Percentiles rank a stretch among this genome's conserved stretches.
phyloP scores from a whole-genome alignment of 2,113 vertebrate species.

The Sclerurus mexicanus region DNA sequence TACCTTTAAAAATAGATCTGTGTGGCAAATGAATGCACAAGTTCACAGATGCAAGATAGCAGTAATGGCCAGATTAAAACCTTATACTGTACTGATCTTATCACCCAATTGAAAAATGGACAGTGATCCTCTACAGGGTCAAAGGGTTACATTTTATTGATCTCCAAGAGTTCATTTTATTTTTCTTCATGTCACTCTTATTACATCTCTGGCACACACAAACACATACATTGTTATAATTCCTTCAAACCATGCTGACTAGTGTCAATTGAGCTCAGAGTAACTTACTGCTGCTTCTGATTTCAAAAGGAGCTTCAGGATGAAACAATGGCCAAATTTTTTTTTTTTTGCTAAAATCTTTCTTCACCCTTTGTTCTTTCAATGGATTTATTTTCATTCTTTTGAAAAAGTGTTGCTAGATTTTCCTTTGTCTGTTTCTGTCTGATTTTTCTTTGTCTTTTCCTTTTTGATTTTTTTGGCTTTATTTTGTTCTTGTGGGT shows the following conservation, averaged over 20 bases:
- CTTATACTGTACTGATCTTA: not conserved
- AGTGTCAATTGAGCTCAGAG: not conserved
- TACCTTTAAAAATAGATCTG: not conserved
- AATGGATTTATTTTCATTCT: not conserved
- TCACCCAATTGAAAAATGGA: not conserved
- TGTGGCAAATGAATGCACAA: not conserved
- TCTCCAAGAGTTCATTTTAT: not conserved
- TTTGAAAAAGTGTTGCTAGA: not conserved
- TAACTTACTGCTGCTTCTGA: not conserved
- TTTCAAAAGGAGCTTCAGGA: not conserved
- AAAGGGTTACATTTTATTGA: not conserved
- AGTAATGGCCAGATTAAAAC: not conserved
- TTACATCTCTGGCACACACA: not conserved
- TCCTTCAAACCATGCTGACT: not conserved
- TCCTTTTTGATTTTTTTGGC: not conserved
- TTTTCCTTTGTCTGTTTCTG: not conserved
- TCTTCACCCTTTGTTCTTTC: not conserved
- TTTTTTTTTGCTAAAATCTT: not conserved
- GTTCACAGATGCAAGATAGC: not conserved
- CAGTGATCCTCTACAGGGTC: not conserved
- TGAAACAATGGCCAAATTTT: not conserved
- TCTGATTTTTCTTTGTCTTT: not conserved
- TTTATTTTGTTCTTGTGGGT: not conserved
- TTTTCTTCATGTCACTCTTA: not conserved
- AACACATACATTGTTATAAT: not conserved